Evolutionary conservation across 2,797 vertebrate species (phyloP), one percentile per base, ranked within the genome.

Genomic region (Adrianichthys oophorus): DNA sequence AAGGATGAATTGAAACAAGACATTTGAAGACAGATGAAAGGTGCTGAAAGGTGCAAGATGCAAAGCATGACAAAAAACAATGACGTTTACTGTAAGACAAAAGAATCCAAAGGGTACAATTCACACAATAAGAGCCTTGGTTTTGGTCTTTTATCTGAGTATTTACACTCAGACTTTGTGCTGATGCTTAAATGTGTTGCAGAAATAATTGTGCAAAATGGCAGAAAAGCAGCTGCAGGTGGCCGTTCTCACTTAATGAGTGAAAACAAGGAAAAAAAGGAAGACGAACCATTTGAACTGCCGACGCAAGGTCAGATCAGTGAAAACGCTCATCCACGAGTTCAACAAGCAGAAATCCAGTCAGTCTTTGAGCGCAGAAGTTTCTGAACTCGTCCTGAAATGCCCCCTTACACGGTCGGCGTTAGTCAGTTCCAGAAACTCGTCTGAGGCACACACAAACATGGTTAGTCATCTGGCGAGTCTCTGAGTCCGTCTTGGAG

Each of bases 401-500:
- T 1, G 23, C 23, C 46, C 32, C 48, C 24, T 24, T n/a, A 59
- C 14, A 53, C 47, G 19, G 47, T 43, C 37, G n/a, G 49, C 48
- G 69, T 73, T 59, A 68, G 43, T 72, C 70, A 65, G 62, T 48
- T 56, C 52, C 43, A 52, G 44, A 68, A 63, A 67, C 12, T 62
- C 75, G 78, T 76, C 52, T 7, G 16, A 37, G 37, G 41, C 49
- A 58, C 41, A 41, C 55, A 61, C 41, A 51, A 4, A 7, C 37
- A 23, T 52, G 46, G 63, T 80, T 83, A 78, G 78, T 86, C 83
- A 84, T 79, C 69, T 52, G 72, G 37, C 17, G 70, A 80, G 74
- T 59, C 65, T 63, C 68, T 79, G 85, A 85, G 80, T 83, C 75
- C 59, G 66, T 83, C 85, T 80, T 66, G 66, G 81, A 84, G 57